Evolutionary conservation across 1,140 invertebrate genomes (phyloP), one percentile per base, ranked within the genome.

Genomic region (Lepidostoma basale): DNA sequence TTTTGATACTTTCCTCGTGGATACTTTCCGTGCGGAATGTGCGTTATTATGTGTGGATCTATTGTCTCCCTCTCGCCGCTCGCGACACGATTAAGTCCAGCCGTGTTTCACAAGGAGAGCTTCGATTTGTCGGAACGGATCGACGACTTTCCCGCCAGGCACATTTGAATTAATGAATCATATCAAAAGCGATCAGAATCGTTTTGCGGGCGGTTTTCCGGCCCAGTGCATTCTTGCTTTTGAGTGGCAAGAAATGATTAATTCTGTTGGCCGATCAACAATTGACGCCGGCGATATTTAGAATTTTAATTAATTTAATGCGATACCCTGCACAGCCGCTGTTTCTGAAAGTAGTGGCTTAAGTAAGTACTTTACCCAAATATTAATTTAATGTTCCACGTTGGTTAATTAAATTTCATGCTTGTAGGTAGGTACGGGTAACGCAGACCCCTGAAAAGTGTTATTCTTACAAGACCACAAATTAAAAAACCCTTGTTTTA

Each of bases 61-160:
- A n/a, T n/a, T 22, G 45, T 18, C 45, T 49, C 18, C 10, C 45
- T 47, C 45, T 22, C 45, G 45, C 22, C 45, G 14, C 25, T 49
- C 45, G 45, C 45, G 45, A 49, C 45, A 49, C 45, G 45, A 49
- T 49, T 49, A 49, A 23, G 45, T 49, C 45, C 45, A 49, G 45
- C 18, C 45, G n/a, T 49, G 45, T 22, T n/a, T n/a, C n/a, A n/a
- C n/a, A n/a, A n/a, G n/a, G 45, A 47, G 44, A 49, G 22, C 22
- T 49, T 49, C 45, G 45, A 49, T 49, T 49, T 49, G 45, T 49
- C 45, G 22, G 45, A 49, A 49, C 18, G 23, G 45, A n/a, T n/a
- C n/a, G n/a, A n/a, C n/a, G n/a, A n/a, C n/a, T n/a, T 12, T 10
- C 45, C 45, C 23, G 8, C 9, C 9, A 23, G 45, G 45, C 18